Percentiles rank a stretch among this genome's conserved stretches.
phyloP scores from a whole-genome alignment of 1,140 invertebrate species.

The Drosophila bifasciata region DNA sequence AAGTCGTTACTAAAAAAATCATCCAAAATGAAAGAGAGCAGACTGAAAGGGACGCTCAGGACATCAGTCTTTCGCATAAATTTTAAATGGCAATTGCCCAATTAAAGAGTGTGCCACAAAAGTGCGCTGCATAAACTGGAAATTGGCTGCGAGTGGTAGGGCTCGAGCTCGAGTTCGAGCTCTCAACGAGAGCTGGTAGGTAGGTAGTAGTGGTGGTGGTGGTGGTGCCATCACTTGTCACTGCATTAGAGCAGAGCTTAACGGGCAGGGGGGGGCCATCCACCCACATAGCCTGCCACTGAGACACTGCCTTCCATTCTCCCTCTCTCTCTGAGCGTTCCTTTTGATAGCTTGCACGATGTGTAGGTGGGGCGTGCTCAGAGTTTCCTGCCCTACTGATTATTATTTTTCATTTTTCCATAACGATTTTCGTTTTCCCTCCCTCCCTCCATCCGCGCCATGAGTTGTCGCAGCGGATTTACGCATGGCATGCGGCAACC shows the following conservation, averaged over 20 bases:
- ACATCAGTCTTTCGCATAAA: constrained; percentile 45
- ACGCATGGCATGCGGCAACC: constrained; percentile 66
- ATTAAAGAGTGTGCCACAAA: constrained; percentile 72
- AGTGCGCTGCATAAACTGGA: constrained; percentile 71
- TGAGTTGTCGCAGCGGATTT: constrained; percentile 70
- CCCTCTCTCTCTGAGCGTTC: too few relatives aligned
- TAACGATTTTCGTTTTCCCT: constrained; percentile 65
- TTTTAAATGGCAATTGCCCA: constrained; percentile 74
- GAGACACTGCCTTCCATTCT: too few relatives aligned
- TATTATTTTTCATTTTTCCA: constrained; percentile 80
- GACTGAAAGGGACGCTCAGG: constrained; percentile 1
- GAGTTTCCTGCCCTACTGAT: constrained; percentile 45
- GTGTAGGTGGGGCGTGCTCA: too few relatives aligned
- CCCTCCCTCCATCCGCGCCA: constrained; percentile 8
- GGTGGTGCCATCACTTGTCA: constrained; percentile 40
- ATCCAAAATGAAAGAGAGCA: constrained; percentile 1
- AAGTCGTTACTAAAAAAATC: constrained; percentile 3
- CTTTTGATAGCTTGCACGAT: too few relatives aligned
- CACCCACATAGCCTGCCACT: constrained; percentile 5
- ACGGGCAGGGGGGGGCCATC: constrained; percentile 7
- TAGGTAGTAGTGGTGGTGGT: constrained; percentile 38
- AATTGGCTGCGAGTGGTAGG: constrained; percentile 30
- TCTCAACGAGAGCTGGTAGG: neutral
- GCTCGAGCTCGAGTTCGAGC: too few relatives aligned
- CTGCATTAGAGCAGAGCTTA: constrained; percentile 70